phyloP scores from a whole-genome alignment of 1,140 invertebrate species.

The Euwallacea similis region DNA sequence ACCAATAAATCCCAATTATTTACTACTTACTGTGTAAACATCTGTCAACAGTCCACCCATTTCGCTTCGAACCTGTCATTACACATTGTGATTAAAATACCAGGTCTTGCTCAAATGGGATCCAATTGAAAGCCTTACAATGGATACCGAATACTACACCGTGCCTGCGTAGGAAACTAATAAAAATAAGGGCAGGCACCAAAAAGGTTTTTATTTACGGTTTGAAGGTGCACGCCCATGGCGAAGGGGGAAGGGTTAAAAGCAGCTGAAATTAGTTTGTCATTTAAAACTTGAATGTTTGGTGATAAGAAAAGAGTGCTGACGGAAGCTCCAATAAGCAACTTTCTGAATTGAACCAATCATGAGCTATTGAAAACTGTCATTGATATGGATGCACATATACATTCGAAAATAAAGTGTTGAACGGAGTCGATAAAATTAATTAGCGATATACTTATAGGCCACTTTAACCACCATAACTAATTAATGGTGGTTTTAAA shows the following conservation, averaged over 20 bases:
- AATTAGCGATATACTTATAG: too few species aligned
- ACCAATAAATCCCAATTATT: constrained; percentile 9
- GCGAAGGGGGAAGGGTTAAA: constrained; percentile 1
- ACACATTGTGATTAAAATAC: constrained; percentile 33
- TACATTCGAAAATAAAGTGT: too few species aligned
- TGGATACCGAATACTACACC: neutral
- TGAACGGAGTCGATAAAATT: too few species aligned
- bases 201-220: constrained; percentile 29
- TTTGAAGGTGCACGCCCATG: constrained; percentile 21
- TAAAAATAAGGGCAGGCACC: constrained; percentile 28
- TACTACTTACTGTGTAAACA: constrained; percentile 27
- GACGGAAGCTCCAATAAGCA: too few species aligned
- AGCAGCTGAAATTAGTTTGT: neutral
- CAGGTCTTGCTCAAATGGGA: constrained; percentile 19
- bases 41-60: constrained; percentile 42
- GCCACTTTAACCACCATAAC: constrained; percentile 16
- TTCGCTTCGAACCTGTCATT: constrained; percentile 37
- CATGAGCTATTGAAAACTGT: too few species aligned
- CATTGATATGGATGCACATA: too few species aligned
- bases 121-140: constrained; percentile 11
- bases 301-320: too few species aligned
- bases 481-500: constrained; percentile 29
- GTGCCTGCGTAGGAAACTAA: constrained; percentile 16
- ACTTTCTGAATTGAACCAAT: too few species aligned
- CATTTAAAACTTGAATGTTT: too few species aligned